Evolutionary conservation across 2,113 vertebrate genomes (phyloP), one percentile per base, ranked within the genome.

Genomic region (Cebus imitator): DNA sequence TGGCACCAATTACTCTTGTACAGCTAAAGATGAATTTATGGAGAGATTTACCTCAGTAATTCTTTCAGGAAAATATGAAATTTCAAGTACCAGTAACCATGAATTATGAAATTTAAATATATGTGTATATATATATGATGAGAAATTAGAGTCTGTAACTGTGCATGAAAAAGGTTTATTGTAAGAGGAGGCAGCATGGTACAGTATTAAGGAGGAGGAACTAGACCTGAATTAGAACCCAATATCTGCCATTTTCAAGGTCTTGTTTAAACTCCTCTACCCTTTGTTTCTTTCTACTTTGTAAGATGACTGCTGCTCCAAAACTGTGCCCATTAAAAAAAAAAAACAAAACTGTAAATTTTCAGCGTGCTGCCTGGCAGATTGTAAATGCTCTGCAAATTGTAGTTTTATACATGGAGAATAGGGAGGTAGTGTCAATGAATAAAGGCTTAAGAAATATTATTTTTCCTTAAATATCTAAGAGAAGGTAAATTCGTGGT

Each of bases 1-100:
- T 23, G 87, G 75, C 78, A 25, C 76, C 80, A 85, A 96, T 97
- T 94, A 95, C 52, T 97, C 80, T 79, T 87, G 21, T 55, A 84
- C 5, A 92, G 80, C 52, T 23, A 32, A 83, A 90, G 73, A 94
- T 37, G 50, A 96, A 94, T 95, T 90, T 88, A 58, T 85, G 64
- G 17, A 94, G 27, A 95, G 52, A 81, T 82, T 88, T 94, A 72
- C 37, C 95, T 95, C 84, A 25, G 61, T 92, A 72, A 92, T 96
- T 95, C 50, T 93, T 96, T 91, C 30, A 87, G 21, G 45, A 95
- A 90, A 95, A 73, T 81, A 78, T 87, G 66, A 85, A 23, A 76
- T 90, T 90, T 84, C 45, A 82, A 92, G 45, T 81, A 73, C 40
- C 32, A 88, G 25, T 73, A 87, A 90, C n/a, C 52, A 75, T 82